Base-by-base conservation (phyloP, 2,113 vertebrate genomes). In the Amphiprion percula region DNA sequence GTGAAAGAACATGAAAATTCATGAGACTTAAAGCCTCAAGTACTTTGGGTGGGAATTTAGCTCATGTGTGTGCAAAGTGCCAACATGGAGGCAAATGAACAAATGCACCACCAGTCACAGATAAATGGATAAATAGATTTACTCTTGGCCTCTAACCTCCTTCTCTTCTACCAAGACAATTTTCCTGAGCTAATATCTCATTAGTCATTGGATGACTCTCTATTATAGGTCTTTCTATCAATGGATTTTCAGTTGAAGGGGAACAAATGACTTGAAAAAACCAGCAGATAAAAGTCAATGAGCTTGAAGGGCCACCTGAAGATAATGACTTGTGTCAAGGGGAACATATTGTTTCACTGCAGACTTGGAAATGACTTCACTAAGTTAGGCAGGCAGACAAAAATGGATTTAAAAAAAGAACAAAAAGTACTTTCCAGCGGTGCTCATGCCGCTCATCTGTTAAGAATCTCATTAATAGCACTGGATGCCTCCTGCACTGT, bases 291-390 rank as follows among this genome's bases (percentile, higher is more conserved):
- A 84, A 88, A 83, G 74, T 86, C 81, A 78, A 75, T 3, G 44
- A 83, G 76, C 85, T 80, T 82, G 73, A 86, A 87, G 83, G 63
- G 80, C 65, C 71, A 83, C 55, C 78, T 74, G 47, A 87, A 66
- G 68, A 74, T 81, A 84, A 87, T 74, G 65, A 74, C 77, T 81
- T 83, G 59, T 86, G 60, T 87, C 70, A 69, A 81, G 80, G 71
- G 77, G 83, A 85, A 70, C 50, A 68, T 77, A 82, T 85, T 85
- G 68, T 89, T 83, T 77, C 55, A 67, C 26, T 60, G 33, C 62
- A 28, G 71, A 64, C 64, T 44, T 14, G 15, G 56, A 76, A 75
- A 73, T 46, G 0, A 59, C 66, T 80, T 65, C 26, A 19, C 53
- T 68, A 54, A 47, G 17, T 69, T 26, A 54, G 56, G 50, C 61